Percentiles rank a stretch among this genome's conserved stretches.
These are phyloP conservation scores for Ceraclea dissimilis DNA, from an alignment of 2,888 invertebrate species.

Conservation along the genomic window DNA sequence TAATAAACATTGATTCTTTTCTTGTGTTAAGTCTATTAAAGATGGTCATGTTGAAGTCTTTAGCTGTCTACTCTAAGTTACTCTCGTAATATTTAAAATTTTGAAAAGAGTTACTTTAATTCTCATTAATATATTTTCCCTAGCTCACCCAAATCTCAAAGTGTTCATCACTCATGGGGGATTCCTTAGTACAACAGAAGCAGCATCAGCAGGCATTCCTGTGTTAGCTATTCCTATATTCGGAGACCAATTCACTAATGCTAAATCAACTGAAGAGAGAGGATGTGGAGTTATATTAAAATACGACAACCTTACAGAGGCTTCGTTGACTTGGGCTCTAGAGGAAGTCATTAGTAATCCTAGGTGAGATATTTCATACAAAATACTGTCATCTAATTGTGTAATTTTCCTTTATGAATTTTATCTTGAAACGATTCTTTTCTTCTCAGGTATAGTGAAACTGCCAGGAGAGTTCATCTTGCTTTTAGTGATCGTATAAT, in stretches of 20 bases:
- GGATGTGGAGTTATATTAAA: slow-evolving; percentile 29
- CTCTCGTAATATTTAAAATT: no score
- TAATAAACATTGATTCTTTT: no score
- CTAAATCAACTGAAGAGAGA: slow-evolving; percentile 28
- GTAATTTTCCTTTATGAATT: no score
- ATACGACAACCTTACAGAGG: slow-evolving; percentile 30
- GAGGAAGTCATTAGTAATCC: slow-evolving; percentile 28
- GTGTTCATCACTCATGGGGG: slow-evolving; percentile 51
- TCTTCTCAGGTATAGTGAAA: neutral
- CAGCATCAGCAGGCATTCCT: slow-evolving; percentile 41
- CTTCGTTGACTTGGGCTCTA: slow-evolving; percentile 27
- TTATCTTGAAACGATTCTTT: neutral
- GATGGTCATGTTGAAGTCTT: no score
- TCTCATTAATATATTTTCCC: neutral
- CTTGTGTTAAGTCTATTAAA: no score
- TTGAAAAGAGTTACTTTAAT: no score
- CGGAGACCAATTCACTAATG: slow-evolving; percentile 30
- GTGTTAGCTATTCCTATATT: slow-evolving; percentile 31
- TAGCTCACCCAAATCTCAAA: slow-evolving; percentile 35
- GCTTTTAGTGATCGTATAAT: slow-evolving; percentile 27
- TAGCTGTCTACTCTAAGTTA: no score
- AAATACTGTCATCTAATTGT: neutral
- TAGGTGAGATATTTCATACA: slow-evolving; percentile 26
- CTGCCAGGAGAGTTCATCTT: neutral
- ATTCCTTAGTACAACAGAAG: slow-evolving; percentile 43